A percentile compares a stretch with the other conserved stretches of the same genome.
Conservation (phyloP, 2,888 invertebrate species). For the Coecobrya sp. region DNA sequence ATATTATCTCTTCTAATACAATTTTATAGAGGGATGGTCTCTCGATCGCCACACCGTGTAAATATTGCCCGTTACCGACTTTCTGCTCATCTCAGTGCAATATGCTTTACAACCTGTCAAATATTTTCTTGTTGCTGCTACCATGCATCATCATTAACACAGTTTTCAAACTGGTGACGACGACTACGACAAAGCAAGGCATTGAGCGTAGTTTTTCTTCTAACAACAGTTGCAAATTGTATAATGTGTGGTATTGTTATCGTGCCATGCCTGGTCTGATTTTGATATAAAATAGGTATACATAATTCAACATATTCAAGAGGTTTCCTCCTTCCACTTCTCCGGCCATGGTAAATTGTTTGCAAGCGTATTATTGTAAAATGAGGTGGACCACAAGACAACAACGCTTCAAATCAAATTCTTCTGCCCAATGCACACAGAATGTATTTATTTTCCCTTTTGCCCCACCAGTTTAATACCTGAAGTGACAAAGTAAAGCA, state of each 20-base stretch:
- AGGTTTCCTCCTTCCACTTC: slow-evolving; percentile 14
- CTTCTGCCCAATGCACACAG: background rate
- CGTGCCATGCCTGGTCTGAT: background rate
- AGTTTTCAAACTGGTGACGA: background rate
- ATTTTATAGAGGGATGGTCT: background rate
- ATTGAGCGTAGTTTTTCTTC: background rate
- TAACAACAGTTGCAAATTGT: background rate
- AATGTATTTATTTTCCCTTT: background rate
- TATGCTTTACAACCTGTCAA: background rate
- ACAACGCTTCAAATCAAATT: background rate
- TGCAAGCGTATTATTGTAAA: background rate
- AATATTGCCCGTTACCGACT: background rate
- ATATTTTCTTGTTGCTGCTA: background rate
- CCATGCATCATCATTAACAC: slow-evolving; percentile 25
- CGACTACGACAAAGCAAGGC: background rate
- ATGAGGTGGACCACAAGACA: background rate
- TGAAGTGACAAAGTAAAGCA: background rate
- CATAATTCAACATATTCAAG: slow-evolving; percentile 7
- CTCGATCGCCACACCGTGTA: background rate
- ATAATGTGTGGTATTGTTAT: background rate
- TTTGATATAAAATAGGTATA: background rate
- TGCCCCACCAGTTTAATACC: background rate
- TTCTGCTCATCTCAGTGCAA: background rate
- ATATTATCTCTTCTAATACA: background rate
- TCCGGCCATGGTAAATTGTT: slow-evolving; percentile 40